phyloP scores from a whole-genome alignment of 2,888 invertebrate genomes.

The Euclidia mi region DNA sequence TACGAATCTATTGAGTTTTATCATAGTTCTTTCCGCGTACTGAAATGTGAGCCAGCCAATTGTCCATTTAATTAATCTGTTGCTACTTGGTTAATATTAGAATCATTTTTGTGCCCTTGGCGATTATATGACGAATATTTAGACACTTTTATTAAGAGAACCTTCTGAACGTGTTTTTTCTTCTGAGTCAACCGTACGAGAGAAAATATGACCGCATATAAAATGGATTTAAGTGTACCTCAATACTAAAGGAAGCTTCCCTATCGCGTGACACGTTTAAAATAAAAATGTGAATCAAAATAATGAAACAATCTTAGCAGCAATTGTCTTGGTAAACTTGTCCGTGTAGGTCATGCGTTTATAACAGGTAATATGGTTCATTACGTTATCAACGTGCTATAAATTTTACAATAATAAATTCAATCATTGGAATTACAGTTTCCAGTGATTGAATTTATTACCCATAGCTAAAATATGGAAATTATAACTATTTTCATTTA shows the following conservation, averaged over 20 bases:
- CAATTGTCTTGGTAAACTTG: not conserved
- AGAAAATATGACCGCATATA: too few relatives aligned
- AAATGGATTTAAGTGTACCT: too few relatives aligned
- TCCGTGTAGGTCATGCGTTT: constrained; percentile 36
- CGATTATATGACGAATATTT: not conserved
- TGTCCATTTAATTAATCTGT: constrained; percentile 45
- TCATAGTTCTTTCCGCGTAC: constrained; percentile 42
- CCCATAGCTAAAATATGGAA: constrained; percentile 51
- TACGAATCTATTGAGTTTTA: constrained; percentile 9
- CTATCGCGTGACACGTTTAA: not conserved
- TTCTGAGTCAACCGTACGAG: too few relatives aligned
- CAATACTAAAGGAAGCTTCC: too few relatives aligned
- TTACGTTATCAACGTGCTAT: constrained; percentile 51
- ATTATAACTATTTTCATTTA: constrained; percentile 6
- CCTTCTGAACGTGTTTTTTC: too few relatives aligned
- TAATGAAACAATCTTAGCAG: not conserved
- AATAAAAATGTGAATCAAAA: not conserved
- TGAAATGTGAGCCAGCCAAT: constrained; percentile 48
- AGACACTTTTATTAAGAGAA: not conserved
- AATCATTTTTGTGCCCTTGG: constrained; percentile 15
- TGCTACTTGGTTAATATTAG: constrained; percentile 25
- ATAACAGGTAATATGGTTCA: constrained; percentile 42
- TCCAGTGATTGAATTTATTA: constrained; percentile 7
- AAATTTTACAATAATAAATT: constrained; percentile 49
- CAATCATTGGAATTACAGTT: constrained; percentile 28